phyloP scores from a whole-genome alignment of 1,140 invertebrate genomes.

The Pseudoatta argentina region DNA sequence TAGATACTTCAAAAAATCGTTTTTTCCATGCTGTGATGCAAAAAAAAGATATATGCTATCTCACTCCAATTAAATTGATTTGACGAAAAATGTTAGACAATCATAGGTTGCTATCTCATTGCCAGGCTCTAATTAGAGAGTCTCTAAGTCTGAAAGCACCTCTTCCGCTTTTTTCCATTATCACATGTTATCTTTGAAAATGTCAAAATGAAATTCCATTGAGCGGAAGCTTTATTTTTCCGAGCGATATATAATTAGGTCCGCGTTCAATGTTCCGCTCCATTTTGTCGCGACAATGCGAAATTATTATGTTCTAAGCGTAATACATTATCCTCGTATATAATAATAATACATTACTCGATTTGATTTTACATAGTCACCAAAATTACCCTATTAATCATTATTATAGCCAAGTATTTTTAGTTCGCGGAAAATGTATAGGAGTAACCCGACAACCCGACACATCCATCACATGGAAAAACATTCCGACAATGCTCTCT shows the following conservation, averaged over 20 bases:
- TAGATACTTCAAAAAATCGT: too few species aligned
- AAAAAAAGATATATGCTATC: too few species aligned
- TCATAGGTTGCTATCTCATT: too few species aligned
- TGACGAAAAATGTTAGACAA: too few species aligned
- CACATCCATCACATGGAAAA: slow-evolving; percentile 53
- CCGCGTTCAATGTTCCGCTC: background rate
- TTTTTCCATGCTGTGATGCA: too few species aligned
- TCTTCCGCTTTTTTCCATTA: background rate
- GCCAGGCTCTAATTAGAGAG: too few species aligned
- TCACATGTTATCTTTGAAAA: background rate
- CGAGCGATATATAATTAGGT: background rate
- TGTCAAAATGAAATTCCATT: background rate
- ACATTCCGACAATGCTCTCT: slow-evolving; percentile 46
- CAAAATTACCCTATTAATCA: slow-evolving; percentile 52
- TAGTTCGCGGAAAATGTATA: slow-evolving; percentile 27
- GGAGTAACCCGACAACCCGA: slow-evolving; percentile 5
- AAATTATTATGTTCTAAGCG: background rate
- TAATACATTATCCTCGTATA: slow-evolving; percentile 13
- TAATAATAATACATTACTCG: slow-evolving; percentile 23
- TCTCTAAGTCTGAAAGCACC: background rate
- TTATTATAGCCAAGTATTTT: slow-evolving; percentile 35
- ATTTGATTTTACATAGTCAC: slow-evolving; percentile 29
- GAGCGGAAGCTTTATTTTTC: background rate
- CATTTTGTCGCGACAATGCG: background rate
- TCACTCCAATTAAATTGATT: too few species aligned